These are phyloP conservation scores for Drosophila bunnanda DNA, from an alignment of 2,888 invertebrate species.

Conservation along the genomic window DNA sequence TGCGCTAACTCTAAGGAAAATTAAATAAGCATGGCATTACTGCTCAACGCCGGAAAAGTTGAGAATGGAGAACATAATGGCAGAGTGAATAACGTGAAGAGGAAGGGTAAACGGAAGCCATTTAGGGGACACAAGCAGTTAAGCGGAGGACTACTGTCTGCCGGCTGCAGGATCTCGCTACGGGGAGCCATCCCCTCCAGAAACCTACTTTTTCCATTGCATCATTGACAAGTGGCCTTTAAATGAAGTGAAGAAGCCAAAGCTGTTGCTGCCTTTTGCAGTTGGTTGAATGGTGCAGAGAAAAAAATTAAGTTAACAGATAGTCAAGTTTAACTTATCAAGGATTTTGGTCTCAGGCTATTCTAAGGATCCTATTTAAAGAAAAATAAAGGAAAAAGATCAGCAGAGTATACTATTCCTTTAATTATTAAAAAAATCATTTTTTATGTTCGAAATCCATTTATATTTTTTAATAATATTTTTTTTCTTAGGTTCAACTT, in stretches of 20 bases:
- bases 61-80: slow-evolving; percentile 39
- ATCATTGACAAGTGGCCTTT: slow-evolving; percentile 74
- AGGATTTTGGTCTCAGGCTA: neutral
- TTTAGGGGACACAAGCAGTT: slow-evolving; percentile 21
- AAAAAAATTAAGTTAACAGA: neutral
- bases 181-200: slow-evolving; percentile 4
- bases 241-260: slow-evolving; percentile 68
- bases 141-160: slow-evolving; percentile 16
- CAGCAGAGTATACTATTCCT: neutral
- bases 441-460: neutral
- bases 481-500: neutral
- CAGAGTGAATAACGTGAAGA: slow-evolving; percentile 40
- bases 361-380: neutral
- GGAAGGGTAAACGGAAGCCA: slow-evolving; percentile 4
- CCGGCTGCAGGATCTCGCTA: slow-evolving; percentile 16
- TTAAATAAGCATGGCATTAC: slow-evolving; percentile 49
- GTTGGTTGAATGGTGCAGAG: slow-evolving; percentile 19
- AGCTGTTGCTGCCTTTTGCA: slow-evolving; percentile 37
- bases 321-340: neutral
- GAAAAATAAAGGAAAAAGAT: neutral
- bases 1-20: neutral
- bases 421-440: neutral
- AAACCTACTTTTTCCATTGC: slow-evolving; percentile 28
- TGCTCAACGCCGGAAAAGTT: slow-evolving; percentile 44
- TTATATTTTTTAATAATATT: neutral